These are phyloP conservation scores for Maniola jurtina DNA, from an alignment of 1,140 invertebrate species.

Conservation along the genomic window DNA sequence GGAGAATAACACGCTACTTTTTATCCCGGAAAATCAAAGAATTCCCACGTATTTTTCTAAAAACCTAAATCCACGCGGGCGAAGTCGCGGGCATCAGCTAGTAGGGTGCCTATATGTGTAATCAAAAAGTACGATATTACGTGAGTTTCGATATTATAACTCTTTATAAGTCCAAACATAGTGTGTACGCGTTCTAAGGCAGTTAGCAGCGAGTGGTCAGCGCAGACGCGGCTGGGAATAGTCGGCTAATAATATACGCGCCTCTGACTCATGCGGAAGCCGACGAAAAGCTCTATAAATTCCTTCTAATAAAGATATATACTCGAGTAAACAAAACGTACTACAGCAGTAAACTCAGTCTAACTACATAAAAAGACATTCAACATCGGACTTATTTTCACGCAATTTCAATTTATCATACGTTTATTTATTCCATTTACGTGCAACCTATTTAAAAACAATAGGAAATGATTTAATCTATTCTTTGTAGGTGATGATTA, in stretches of 20 bases:
- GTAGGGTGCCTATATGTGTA: too few species aligned
- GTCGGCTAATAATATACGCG: conserved; percentile 58
- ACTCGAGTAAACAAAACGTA: conserved; percentile 33
- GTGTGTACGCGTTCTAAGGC: conserved; percentile 32
- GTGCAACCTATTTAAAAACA: background rate
- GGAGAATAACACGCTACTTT: too few species aligned
- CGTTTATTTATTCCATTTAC: background rate
- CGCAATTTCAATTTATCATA: background rate
- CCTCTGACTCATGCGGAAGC: conserved; percentile 63
- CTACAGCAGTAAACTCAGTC: conserved; percentile 15
- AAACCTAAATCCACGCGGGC: too few species aligned
- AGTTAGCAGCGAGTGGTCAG: conserved; percentile 28
- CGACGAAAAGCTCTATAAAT: conserved; percentile 63
- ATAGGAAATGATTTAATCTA: background rate
- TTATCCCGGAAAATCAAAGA: too few species aligned
- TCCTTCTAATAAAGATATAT: conserved; percentile 53
- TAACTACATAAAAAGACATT: background rate
- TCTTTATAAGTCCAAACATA: background rate
- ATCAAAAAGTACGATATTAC: too few species aligned
- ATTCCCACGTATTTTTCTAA: too few species aligned
- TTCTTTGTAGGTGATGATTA: background rate
- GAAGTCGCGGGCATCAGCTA: too few species aligned
- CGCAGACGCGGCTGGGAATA: conserved; percentile 54
- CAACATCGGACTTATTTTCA: too few species aligned
- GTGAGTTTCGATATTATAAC: too few species aligned